Percentiles rank a stretch among this genome's conserved stretches.
Evolutionary conservation across 2,797 vertebrate species (phyloP).

Genomic region (Acipenser transmontanus): DNA sequence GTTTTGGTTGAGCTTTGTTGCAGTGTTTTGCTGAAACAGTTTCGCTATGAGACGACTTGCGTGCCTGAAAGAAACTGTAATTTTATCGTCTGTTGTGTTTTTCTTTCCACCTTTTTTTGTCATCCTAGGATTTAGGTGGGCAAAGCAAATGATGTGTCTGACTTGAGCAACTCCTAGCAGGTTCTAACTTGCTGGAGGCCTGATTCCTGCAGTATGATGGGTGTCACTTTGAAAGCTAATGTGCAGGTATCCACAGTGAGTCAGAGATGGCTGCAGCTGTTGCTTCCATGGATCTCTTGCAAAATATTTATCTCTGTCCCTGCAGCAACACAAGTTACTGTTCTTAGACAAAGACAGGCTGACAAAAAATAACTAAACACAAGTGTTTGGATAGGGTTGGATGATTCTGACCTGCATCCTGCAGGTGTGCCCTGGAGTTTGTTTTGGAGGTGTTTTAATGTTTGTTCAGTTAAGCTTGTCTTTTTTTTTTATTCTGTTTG

Average conservation of each 20-base stretch:
- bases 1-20: not conserved
- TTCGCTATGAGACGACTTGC: not conserved
- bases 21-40: not conserved
- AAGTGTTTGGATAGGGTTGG: no score
- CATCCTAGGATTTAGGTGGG: not conserved
- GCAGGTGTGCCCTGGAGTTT: no score
- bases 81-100: not conserved
- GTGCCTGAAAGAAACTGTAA: not conserved
- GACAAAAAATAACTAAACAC: no score
- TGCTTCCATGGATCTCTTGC: not conserved
- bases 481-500: no score
- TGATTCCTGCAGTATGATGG: not conserved
- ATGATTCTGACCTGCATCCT: no score
- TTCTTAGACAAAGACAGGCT: not conserved
- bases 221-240: not conserved
- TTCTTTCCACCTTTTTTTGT: not conserved
- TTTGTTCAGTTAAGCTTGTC: no score
- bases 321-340: not conserved
- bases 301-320: not conserved
- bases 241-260: not conserved
- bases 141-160: not conserved
- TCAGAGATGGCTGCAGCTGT: not conserved
- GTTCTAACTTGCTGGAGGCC: not conserved
- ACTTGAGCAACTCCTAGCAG: not conserved
- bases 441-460: no score